These are phyloP conservation scores for Podilymbus podiceps DNA, from an alignment of 2,113 vertebrate genomes.

Conservation along the genomic window DNA sequence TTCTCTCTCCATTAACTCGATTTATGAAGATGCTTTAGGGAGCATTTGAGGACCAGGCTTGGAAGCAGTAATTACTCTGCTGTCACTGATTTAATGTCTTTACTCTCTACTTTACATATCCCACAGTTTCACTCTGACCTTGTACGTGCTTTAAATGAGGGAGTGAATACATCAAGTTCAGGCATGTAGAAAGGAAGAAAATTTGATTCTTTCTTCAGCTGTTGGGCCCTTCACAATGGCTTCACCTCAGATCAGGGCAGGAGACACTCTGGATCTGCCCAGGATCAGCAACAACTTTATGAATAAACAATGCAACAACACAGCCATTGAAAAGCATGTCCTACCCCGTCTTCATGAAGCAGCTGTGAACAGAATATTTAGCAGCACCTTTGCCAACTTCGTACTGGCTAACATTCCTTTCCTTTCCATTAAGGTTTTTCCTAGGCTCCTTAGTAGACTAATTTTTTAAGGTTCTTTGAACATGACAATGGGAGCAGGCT, in stretches of 20 bases:
- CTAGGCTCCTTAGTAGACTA: background rate
- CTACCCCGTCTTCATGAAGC: background rate
- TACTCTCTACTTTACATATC: background rate
- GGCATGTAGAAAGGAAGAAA: background rate
- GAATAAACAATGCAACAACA: background rate
- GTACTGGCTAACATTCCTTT: background rate
- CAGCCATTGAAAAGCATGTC: background rate
- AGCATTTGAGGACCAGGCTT: background rate
- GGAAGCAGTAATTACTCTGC: conserved; percentile 26
- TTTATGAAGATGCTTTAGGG: conserved; percentile 12
- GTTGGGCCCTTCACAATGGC: background rate
- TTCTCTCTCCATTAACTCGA: conserved; percentile 1
- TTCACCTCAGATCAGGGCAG: background rate
- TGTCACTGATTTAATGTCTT: background rate
- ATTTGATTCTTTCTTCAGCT: background rate
- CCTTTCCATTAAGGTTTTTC: background rate
- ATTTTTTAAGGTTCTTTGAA: background rate
- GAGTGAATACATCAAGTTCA: background rate
- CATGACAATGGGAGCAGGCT: background rate
- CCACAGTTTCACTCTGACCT: background rate
- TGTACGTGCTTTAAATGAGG: background rate
- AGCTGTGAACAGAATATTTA: background rate
- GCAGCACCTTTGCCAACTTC: background rate
- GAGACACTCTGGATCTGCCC: background rate
- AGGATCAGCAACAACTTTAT: background rate